These are phyloP conservation scores for Chrysolina americana DNA, from an alignment of 2,888 invertebrate species.

Conservation along the genomic window DNA sequence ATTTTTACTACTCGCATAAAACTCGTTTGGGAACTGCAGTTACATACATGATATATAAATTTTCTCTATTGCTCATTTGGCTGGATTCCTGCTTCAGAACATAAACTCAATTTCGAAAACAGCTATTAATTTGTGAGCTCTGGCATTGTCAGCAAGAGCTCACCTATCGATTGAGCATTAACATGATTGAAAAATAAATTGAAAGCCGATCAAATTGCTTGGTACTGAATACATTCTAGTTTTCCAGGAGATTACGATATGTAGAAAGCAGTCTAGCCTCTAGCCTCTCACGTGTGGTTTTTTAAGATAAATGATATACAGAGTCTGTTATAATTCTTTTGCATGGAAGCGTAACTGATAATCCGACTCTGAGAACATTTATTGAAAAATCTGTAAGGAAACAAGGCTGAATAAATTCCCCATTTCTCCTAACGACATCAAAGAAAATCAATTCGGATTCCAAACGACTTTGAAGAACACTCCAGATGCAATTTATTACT, in stretches of 20 bases:
- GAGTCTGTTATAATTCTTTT: too few relatives aligned
- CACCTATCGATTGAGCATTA: neutral
- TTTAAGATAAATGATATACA: too few relatives aligned
- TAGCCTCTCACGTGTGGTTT: too few relatives aligned
- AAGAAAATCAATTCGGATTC: too few relatives aligned
- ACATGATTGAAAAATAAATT: constrained; percentile 12
- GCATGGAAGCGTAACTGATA: too few relatives aligned
- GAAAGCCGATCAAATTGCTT: neutral
- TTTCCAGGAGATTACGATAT: neutral
- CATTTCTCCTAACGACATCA: too few relatives aligned
- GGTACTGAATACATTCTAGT: neutral
- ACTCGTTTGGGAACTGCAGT: neutral
- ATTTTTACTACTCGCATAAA: neutral
- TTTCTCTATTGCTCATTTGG: neutral
- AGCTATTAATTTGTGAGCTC: neutral
- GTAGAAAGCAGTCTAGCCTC: too few relatives aligned
- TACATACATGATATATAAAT: neutral
- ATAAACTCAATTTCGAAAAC: constrained; percentile 11
- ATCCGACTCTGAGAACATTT: too few relatives aligned
- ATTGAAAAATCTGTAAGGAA: too few relatives aligned
- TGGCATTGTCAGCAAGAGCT: constrained; percentile 11
- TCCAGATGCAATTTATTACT: too few relatives aligned
- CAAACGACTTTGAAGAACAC: too few relatives aligned
- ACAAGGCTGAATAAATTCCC: too few relatives aligned
- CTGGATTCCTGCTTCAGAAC: neutral